Base-by-base conservation (phyloP, 2,888 invertebrate species). In the Vesta saturnalis region DNA sequence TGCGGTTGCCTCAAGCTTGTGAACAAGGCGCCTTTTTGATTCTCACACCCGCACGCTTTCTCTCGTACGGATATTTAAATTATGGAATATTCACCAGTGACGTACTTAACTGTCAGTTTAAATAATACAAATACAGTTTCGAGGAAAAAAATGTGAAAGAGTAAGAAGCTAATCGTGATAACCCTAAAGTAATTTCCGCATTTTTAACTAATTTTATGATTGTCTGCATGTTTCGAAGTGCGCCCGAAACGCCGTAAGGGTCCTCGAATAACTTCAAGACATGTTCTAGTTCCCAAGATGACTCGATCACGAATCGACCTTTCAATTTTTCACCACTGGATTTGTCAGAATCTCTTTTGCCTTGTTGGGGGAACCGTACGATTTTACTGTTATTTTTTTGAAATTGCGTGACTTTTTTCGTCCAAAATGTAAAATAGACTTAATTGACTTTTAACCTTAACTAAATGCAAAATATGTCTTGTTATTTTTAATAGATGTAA, bases 1-100 rank as follows among this genome's bases (percentile, higher is more conserved):
- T 64, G 69, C 64, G 67, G 68, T 73, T 77, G 78, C 81, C 77
- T 73, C 71, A 72, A 77, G 79, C 79, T 80, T 82, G 82, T 82
- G 82, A 82, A 82, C 82, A 78, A 76, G 78, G 80, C 80, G 79
- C 80, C 79, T 79, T 78, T 77, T 78, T 79, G 78, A 80, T 82
- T 82, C 82, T 82, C 82, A 82, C 82, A 82, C 82, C 82, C 82
- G 82, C 82, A 80, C 81, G 80, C 80, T 80, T 80, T 80, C 79
- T 73, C 73, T 67, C 58, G 35, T 61, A 65, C 52, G 10, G 65
- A 69, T 65, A 65, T 69, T 69, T 69, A 69, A 69, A 69, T 69
- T 65, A 64, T 61, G 64, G 64, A 64, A 69, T 58, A 49, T 47
- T 49, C 30, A 35, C 65, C 60, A 64, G 64, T 61, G 69, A 62